phyloP scores from a whole-genome alignment of 2,888 invertebrate genomes.

The Ichneumoninae sp. region DNA sequence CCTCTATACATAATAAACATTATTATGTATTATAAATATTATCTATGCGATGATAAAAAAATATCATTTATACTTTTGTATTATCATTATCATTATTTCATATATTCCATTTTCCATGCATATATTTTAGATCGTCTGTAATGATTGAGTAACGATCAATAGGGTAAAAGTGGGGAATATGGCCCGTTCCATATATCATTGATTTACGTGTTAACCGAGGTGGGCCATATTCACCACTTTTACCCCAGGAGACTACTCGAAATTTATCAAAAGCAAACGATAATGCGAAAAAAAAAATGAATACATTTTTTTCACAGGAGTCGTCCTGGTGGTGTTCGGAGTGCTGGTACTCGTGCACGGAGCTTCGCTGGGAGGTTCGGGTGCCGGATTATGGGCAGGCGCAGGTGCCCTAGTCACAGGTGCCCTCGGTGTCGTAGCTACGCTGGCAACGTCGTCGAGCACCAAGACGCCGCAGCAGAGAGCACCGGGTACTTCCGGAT shows the following conservation, averaged over 20 bases:
- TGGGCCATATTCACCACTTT: too few species aligned
- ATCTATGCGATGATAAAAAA: too few species aligned
- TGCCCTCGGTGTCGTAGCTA: constrained; percentile 87
- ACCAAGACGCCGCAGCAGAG: constrained; percentile 67
- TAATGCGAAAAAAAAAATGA: neutral
- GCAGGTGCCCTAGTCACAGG: constrained; percentile 88
- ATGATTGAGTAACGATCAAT: neutral
- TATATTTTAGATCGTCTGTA: neutral
- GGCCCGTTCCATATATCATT: too few species aligned
- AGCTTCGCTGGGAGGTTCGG: constrained; percentile 86
- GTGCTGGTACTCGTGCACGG: constrained; percentile 88
- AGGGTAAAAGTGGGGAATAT: too few species aligned
- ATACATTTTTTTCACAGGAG: constrained; percentile 81
- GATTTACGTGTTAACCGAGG: too few species aligned
- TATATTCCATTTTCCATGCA: too few species aligned
- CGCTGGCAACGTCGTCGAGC: constrained; percentile 75
- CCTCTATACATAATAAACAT: too few species aligned
- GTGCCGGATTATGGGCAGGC: constrained; percentile 89
- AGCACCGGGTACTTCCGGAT: constrained; percentile 74
- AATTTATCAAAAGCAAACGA: constrained; percentile 3
- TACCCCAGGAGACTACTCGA: neutral
- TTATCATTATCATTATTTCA: too few species aligned
- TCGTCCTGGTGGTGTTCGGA: constrained; percentile 88
- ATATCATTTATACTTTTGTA: too few species aligned
- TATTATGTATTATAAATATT: too few species aligned